Evolutionary conservation across 2,888 invertebrate species (phyloP).

Genomic region (Melinaea marsaeus): DNA sequence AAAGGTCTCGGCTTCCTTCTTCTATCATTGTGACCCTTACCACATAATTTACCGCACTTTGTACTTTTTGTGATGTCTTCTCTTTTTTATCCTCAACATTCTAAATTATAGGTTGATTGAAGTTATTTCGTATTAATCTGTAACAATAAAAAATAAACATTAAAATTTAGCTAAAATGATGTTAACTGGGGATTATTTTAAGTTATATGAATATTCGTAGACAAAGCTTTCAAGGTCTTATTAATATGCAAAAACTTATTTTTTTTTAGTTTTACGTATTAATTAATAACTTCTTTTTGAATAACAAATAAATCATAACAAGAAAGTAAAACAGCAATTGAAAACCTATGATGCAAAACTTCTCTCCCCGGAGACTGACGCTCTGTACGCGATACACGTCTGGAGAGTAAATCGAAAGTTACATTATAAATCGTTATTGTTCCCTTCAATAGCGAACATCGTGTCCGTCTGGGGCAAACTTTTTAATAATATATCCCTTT

Average conservation of each 20-base stretch:
- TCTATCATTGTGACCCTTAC: conserved; percentile 44
- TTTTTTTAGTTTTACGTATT: background rate
- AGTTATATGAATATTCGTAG: background rate
- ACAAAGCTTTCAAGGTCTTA: background rate
- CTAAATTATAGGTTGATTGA: conserved; percentile 30
- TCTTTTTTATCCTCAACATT: conserved; percentile 49
- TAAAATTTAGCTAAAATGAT: conserved; percentile 1
- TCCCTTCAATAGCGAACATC: conserved; percentile 19
- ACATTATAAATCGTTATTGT: conserved; percentile 27
- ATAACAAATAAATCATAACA: conserved; percentile 16
- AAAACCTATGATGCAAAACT: conserved; percentile 29
- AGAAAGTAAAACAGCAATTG: conserved; percentile 25
- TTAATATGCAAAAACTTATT: background rate
- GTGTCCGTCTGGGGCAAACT: conserved; percentile 19
- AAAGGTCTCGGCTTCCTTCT: conserved; percentile 40
- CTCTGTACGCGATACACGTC: conserved; percentile 21
- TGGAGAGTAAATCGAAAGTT: conserved; percentile 26
- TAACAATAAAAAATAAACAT: conserved; percentile 29
- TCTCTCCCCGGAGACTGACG: conserved; percentile 19
- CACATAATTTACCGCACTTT: conserved; percentile 52
- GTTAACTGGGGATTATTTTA: background rate
- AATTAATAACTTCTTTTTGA: conserved; percentile 12
- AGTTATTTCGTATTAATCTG: conserved; percentile 27
- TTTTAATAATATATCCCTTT: conserved; percentile 23
- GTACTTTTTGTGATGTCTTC: conserved; percentile 54